These are phyloP conservation scores for Microplitis demolitor DNA, from an alignment of 1,140 invertebrate genomes.

Conservation along the genomic window DNA sequence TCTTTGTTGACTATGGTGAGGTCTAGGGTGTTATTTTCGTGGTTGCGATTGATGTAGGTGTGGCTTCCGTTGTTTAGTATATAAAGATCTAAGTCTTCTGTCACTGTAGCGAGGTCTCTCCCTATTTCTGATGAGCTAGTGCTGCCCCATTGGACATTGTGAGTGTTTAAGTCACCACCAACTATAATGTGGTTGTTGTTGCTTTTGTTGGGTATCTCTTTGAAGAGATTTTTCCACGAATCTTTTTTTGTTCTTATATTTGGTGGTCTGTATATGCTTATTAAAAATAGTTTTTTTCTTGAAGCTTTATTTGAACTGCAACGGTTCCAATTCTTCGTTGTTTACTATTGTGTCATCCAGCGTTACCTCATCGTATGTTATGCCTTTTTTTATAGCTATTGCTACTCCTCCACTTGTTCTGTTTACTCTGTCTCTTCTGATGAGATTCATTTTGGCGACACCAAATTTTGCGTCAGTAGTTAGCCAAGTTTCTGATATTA, in stretches of 20 bases:
- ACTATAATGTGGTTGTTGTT: background rate
- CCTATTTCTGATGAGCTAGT: background rate
- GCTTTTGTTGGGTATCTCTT: background rate
- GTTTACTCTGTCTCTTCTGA: background rate
- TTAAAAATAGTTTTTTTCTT: no score
- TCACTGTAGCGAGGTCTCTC: no score
- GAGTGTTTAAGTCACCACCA: background rate
- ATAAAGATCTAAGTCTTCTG: no score
- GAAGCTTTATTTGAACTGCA: no score
- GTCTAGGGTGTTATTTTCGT: no score
- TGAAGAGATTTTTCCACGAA: background rate
- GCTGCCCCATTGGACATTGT: background rate
- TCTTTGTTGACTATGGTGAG: background rate
- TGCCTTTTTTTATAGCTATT: constrained; percentile 8
- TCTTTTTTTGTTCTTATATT: no score
- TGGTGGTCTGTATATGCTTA: no score
- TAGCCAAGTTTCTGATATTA: constrained; percentile 10
- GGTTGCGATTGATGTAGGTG: no score
- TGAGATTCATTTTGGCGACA: background rate
- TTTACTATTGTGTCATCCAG: no score
- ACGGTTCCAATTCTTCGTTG: no score
- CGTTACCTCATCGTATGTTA: no score
- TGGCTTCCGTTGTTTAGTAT: no score
- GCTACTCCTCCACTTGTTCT: background rate
- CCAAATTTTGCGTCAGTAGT: background rate